Conservation (phyloP, 2,113 vertebrate species). For the Helogale parvula region DNA sequence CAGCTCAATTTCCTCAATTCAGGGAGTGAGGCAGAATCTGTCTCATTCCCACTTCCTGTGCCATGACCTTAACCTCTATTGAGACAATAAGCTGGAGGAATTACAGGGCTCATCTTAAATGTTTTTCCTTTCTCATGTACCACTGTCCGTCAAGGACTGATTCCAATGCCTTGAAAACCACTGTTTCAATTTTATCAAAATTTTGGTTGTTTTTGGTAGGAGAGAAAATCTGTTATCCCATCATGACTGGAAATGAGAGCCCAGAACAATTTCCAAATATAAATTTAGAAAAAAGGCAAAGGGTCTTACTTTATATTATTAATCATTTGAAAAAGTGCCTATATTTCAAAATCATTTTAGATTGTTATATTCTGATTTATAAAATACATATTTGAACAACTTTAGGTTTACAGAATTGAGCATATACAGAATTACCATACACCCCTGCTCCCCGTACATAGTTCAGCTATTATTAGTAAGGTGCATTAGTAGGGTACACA, state of each 20-base stretch:
- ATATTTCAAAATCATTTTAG: neutral
- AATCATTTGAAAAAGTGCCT: neutral
- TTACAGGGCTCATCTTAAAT: neutral
- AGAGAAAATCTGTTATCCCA: neutral
- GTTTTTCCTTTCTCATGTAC: neutral
- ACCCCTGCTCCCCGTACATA: too few species aligned
- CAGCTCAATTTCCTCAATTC: neutral
- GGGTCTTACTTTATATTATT: neutral
- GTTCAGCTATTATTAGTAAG: too few species aligned
- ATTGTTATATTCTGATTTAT: neutral
- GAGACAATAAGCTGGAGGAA: neutral
- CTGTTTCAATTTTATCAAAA: neutral
- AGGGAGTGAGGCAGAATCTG: neutral
- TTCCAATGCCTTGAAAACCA: neutral
- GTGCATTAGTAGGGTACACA: too few species aligned
- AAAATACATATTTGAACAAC: neutral
- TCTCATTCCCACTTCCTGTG: neutral
- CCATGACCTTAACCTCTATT: neutral
- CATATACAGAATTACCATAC: neutral
- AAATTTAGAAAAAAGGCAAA: neutral
- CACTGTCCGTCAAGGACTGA: neutral
- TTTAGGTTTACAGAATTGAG: neutral
- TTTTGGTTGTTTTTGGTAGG: neutral
- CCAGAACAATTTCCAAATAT: neutral
- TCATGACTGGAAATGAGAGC: neutral